Percentiles rank a stretch among this genome's conserved stretches.
phyloP scores from a whole-genome alignment of 2,888 invertebrate genomes.

The Adineta ricciae region DNA sequence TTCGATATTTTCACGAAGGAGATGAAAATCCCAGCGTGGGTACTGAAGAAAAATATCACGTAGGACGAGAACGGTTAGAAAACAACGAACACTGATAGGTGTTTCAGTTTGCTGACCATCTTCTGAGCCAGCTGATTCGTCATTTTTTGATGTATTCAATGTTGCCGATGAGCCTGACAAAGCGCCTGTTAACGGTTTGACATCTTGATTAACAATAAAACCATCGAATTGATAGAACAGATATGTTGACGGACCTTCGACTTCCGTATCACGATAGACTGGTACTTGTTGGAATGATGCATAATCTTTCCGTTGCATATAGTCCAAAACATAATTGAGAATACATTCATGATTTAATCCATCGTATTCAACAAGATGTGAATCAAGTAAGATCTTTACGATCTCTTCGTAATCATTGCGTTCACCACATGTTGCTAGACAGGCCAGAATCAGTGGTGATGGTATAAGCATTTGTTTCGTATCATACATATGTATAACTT shows the following conservation, averaged over 20 bases:
- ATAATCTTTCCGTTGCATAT: background rate
- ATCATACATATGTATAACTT: background rate
- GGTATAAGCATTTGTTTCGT: slow-evolving; percentile 1
- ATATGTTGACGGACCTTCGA: background rate
- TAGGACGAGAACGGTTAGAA: background rate
- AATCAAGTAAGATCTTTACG: background rate
- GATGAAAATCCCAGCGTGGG: slow-evolving; percentile 22
- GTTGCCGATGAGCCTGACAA: background rate
- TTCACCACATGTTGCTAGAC: background rate
- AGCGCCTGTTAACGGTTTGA: background rate
- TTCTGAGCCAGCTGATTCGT: background rate
- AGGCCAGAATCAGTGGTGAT: background rate
- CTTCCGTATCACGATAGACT: background rate
- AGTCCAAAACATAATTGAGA: background rate
- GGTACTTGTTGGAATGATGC: background rate
- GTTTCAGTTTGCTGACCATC: background rate
- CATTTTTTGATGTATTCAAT: background rate
- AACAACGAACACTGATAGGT: background rate
- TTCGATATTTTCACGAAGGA: slow-evolving; percentile 19
- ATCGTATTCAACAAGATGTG: background rate
- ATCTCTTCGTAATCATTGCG: background rate
- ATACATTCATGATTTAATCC: slow-evolving; percentile 1
- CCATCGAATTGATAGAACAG: slow-evolving; percentile 10
- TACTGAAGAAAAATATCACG: background rate
- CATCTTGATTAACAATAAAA: slow-evolving; percentile 14